These are phyloP conservation scores for Episyrphus balteatus DNA, from an alignment of 1,140 invertebrate species.

Conservation along the genomic window DNA sequence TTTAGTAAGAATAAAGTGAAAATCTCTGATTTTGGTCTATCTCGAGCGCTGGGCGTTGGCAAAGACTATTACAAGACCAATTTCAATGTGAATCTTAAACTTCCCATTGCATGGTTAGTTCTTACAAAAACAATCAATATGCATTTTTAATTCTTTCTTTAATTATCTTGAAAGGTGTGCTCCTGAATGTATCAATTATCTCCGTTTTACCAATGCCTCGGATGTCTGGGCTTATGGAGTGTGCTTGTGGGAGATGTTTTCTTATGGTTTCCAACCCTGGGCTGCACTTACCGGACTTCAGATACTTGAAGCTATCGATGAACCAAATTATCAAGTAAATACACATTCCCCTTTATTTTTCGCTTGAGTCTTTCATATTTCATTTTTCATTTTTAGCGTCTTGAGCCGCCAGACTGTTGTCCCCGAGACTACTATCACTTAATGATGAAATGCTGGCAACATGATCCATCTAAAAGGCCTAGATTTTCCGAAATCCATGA, in stretches of 20 bases:
- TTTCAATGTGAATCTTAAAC: conserved; percentile 93
- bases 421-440: conserved; percentile 84
- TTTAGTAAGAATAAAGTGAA: conserved; percentile 95
- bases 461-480: conserved; percentile 79
- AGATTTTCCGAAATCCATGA: conserved; percentile 78
- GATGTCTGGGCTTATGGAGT: conserved; percentile 98
- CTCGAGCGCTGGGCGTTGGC: conserved; percentile 87
- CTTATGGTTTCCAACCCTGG: conserved; percentile 96
- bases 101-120: conserved; percentile 91
- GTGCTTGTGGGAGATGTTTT: conserved; percentile 99
- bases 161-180: conserved; percentile 59
- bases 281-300: conserved; percentile 88
- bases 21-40: conserved; percentile 96
- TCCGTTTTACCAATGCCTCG: conserved; percentile 89
- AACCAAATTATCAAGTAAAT: conserved; percentile 66
- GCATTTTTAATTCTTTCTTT: conserved; percentile 2
- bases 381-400: conserved; percentile 42
- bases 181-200: conserved; percentile 93
- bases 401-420: conserved; percentile 90
- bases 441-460: conserved; percentile 94
- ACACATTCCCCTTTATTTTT: background rate
- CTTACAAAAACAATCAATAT: conserved; percentile 1
- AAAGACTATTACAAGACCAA: conserved; percentile 99
- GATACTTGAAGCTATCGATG: conserved; percentile 91
- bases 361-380: background rate